Evolutionary conservation across 2,113 vertebrate species (phyloP), one percentile per base, ranked within the genome.

Genomic region (Carlito syrichta): DNA sequence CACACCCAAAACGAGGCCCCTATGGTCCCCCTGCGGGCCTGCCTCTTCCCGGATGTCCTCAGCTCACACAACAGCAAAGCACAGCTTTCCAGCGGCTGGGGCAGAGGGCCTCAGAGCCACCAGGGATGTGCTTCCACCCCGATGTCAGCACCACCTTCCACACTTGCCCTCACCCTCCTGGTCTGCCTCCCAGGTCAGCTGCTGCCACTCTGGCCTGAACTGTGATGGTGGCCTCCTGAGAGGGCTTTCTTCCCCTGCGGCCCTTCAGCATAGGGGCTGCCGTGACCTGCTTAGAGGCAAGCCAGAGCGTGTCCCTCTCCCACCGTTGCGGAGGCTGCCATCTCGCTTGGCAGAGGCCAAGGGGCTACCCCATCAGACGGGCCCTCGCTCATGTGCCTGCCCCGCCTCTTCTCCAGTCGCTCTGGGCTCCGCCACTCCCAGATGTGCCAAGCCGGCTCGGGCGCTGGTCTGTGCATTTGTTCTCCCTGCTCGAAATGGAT

Each of bases 321-420:
- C 56, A 40, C 40, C 74, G 40, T 3, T n/a, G n/a, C n/a, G n/a
- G n/a, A n/a, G n/a, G n/a, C n/a, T n/a, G n/a, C n/a, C n/a, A n/a
- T n/a, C n/a, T n/a, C n/a, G n/a, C 56, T 83, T 95, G n/a, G n/a
- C 19, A 38, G 62, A 92, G 43, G 23, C 35, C 54, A 52, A 32
- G 0, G 2, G 16, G 40, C n/a, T 27, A n/a, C n/a, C n/a, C n/a
- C n/a, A n/a, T n/a, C n/a, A n/a, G n/a, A n/a, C n/a, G n/a, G n/a
- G n/a, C n/a, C n/a, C n/a, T n/a, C n/a, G n/a, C n/a, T n/a, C n/a
- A n/a, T n/a, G n/a, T n/a, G n/a, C n/a, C n/a, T n/a, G 11, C 13
- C 40, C 4, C 9, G 14, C 19, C 4, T n/a, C 60, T 54, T 10
- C 56, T 27, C 48, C 45, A 10, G 50, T 48, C 10, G 8, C 48